These are phyloP conservation scores for Percopsis omiscomaycus DNA, from an alignment of 2,797 vertebrate species.

Conservation along the genomic window DNA sequence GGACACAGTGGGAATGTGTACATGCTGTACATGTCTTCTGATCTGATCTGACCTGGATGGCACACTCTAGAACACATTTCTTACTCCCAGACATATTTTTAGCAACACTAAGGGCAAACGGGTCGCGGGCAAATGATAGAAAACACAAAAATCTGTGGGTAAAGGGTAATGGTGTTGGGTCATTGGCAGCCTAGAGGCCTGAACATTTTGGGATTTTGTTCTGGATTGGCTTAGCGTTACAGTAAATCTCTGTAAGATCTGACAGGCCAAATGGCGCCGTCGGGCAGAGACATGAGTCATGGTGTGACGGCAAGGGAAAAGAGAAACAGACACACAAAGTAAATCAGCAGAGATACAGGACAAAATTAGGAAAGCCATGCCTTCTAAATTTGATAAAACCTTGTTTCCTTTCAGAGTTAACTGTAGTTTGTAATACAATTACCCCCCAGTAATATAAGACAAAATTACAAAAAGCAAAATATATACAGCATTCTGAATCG, in stretches of 20 bases:
- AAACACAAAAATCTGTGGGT: conserved; percentile 45
- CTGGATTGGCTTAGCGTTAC: conserved; percentile 66
- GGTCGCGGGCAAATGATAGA: conserved; percentile 36
- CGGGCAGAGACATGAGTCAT: conserved; percentile 59
- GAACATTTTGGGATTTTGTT: conserved; percentile 65
- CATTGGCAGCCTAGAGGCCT: conserved; percentile 53
- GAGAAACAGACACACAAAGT: conserved; percentile 28
- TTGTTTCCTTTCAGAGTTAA: conserved; percentile 41
- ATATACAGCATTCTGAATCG: conserved; percentile 7
- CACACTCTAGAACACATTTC: conserved; percentile 20
- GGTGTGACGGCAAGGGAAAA: conserved; percentile 33
- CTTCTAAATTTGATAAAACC: conserved; percentile 39
- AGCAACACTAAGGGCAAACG: conserved; percentile 31
- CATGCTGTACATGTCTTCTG: conserved; percentile 8
- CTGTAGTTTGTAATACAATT: conserved; percentile 37
- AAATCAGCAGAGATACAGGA: conserved; percentile 28
- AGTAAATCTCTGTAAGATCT: conserved; percentile 60
- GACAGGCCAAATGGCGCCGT: conserved; percentile 59
- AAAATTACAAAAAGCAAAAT: neutral
- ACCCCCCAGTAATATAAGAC: conserved; percentile 27
- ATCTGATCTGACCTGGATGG: conserved; percentile 25
- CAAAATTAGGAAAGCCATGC: conserved; percentile 41
- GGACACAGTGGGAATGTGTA: too few species aligned
- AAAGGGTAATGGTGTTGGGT: conserved; percentile 53
- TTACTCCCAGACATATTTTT: conserved; percentile 41